Conservation (phyloP, 2,888 invertebrate species). For the Acrocyrtus sp. region DNA sequence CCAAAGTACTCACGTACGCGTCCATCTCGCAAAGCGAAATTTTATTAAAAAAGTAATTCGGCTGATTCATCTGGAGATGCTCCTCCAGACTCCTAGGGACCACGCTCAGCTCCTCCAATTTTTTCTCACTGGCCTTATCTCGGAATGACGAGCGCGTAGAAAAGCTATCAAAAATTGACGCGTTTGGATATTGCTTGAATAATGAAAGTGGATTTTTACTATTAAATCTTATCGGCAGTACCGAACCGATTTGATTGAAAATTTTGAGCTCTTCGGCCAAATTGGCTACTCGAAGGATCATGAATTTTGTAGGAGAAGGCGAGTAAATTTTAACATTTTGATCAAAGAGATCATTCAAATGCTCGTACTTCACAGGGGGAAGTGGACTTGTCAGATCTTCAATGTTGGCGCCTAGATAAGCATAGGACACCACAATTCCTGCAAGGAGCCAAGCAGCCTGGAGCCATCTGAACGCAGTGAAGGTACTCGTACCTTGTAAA, state of each 20-base stretch:
- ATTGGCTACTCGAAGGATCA: neutral
- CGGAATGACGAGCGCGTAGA: too few species aligned
- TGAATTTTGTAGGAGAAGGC: neutral
- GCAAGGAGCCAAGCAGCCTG: neutral
- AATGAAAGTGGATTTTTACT: too few species aligned
- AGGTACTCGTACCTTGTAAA: neutral
- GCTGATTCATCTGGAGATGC: too few species aligned
- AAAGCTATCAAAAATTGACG: too few species aligned
- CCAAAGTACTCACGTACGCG: neutral
- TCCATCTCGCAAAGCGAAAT: neutral
- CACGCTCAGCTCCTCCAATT: too few species aligned
- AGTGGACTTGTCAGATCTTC: neutral
- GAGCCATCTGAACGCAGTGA: neutral
- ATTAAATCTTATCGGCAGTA: neutral
- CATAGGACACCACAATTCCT: neutral
- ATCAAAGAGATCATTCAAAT: neutral
- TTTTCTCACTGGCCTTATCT: too few species aligned
- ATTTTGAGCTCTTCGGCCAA: too few species aligned
- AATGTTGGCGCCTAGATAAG: neutral
- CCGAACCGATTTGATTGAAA: too few species aligned
- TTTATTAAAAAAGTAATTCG: too few species aligned
- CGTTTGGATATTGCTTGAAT: too few species aligned
- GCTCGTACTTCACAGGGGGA: neutral
- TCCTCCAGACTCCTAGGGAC: too few species aligned
- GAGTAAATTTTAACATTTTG: neutral